These are phyloP conservation scores for Clarias laeviceps DNA, from an alignment of 2,797 vertebrate genomes.

Conservation along the genomic window DNA sequence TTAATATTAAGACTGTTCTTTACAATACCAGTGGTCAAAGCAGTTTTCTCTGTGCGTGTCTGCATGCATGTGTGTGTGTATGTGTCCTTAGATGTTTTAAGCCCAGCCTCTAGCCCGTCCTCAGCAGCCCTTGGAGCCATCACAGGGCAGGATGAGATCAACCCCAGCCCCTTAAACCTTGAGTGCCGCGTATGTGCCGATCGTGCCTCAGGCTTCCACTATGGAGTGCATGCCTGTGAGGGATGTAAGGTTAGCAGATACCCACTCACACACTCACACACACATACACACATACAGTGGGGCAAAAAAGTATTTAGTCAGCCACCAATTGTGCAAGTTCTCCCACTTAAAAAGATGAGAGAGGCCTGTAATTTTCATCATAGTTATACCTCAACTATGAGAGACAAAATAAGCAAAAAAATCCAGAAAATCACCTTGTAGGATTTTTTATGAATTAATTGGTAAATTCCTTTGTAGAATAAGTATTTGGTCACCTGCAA, in stretches of 20 bases:
- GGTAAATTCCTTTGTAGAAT: too few relatives aligned
- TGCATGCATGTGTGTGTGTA: slow-evolving; percentile 52
- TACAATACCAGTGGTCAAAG: not conserved
- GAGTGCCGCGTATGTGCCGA: slow-evolving; percentile 94
- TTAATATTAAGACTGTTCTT: not conserved
- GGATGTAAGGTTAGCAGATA: slow-evolving; percentile 90
- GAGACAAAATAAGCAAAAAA: too few relatives aligned
- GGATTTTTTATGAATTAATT: too few relatives aligned
- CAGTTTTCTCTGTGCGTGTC: not conserved
- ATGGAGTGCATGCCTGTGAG: slow-evolving; percentile 97
- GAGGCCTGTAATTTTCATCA: too few relatives aligned
- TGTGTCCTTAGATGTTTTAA: slow-evolving; percentile 80
- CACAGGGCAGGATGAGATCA: slow-evolving; percentile 72
- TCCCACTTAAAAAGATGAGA: too few relatives aligned
- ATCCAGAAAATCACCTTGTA: too few relatives aligned
- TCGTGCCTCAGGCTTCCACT: slow-evolving; percentile 96
- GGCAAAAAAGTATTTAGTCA: too few relatives aligned
- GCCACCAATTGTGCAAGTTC: too few relatives aligned
- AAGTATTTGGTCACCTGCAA: too few relatives aligned
- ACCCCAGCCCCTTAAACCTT: slow-evolving; percentile 76
- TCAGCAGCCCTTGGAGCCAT: slow-evolving; percentile 73
- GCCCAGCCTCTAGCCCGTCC: slow-evolving; percentile 91
- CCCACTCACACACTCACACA: not conserved
- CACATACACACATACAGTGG: not conserved
- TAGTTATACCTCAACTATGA: too few relatives aligned